Base-by-base conservation (phyloP, 2,113 vertebrate genomes). In the Pterocles orientalis region DNA sequence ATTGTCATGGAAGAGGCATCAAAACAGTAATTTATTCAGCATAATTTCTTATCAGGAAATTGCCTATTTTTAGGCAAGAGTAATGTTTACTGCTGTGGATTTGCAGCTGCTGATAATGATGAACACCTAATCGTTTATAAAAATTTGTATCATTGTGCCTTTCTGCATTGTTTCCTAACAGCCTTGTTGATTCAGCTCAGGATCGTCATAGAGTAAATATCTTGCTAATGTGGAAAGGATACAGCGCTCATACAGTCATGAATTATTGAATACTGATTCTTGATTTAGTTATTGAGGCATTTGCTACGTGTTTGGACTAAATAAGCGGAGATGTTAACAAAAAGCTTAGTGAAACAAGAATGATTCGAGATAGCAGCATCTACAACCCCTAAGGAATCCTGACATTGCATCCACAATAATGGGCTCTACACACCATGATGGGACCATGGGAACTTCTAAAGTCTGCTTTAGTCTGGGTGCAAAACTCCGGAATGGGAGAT, bases 391-490 rank as follows among this genome's bases (percentile, higher is more conserved):
- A 14, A 64, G n/a, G 61, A 53, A 41, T 60, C 48, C 53, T 66
- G 39, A 24, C 36, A 51, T 28, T 33, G 12, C 56, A 39, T 39
- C 47, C 24, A 12, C 45, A 31, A 11, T 8, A 17, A 33, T 4
- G 61, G 39, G 14, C 24, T 64, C 56, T 58, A 69, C 18, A 5
- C 25, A 7, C 56, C 2, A 1, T 0, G 1, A 14, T 7, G 18
- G 41, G 43, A 45, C 29, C 75, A 26, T 6, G 10, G 43, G 19
- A 80, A 26, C 17, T 23, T 45, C 33, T n/a, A 6, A 69, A 51
- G 25, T 14, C 41, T 56, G 45, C 39, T 34, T 72, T 19, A 34
- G 34, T 41, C 41, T 41, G 41, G 41, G 41, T 41, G 11, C 41
- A 41, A 41, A 41, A 41, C 41, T 41, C 41, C 14, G 41, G 12